Conservation (phyloP, 2,797 vertebrate species). For the Brachyrhaphis roseni region DNA sequence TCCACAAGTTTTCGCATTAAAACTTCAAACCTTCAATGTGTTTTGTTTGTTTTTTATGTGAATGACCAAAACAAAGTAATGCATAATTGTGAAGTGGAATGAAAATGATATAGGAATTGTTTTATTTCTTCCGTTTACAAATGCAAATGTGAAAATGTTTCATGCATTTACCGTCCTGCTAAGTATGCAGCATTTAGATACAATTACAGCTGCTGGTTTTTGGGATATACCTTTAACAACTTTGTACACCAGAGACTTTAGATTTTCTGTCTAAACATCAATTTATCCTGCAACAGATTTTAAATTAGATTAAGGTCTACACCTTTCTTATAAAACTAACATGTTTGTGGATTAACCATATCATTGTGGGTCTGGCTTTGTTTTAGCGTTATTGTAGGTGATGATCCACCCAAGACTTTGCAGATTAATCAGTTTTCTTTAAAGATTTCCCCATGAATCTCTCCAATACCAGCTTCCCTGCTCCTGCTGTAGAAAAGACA, state of each 20-base stretch:
- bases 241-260: neutral
- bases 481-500: neutral
- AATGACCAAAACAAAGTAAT: neutral
- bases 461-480: neutral
- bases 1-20: neutral
- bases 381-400: neutral
- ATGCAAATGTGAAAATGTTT: neutral
- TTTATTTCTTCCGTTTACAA: neutral
- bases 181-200: neutral
- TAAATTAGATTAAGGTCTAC: neutral
- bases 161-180: neutral
- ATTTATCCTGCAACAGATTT: neutral
- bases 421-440: neutral
- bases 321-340: neutral
- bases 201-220: neutral
- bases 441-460: neutral
- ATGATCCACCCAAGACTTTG: neutral
- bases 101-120: neutral
- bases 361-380: neutral
- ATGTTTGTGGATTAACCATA: neutral
- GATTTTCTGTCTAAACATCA: neutral
- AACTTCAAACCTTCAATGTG: neutral
- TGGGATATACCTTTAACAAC: neutral
- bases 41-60: neutral
- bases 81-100: neutral